phyloP scores from a whole-genome alignment of 2,888 invertebrate genomes.

The Poecilus cupreus region DNA sequence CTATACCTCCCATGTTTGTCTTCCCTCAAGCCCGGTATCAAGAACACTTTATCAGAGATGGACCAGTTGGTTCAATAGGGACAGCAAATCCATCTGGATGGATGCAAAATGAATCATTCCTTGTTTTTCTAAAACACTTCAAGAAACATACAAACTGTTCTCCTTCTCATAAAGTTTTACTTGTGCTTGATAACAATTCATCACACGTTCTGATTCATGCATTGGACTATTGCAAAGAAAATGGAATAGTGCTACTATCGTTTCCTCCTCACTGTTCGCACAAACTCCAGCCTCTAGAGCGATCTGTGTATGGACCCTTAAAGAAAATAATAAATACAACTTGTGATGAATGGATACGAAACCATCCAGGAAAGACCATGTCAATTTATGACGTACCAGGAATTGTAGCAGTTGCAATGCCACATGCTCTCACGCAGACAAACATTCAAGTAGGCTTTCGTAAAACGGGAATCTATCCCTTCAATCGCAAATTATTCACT shows the following conservation, averaged over 20 bases:
- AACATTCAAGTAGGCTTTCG: constrained; percentile 57
- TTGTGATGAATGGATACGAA: constrained; percentile 56
- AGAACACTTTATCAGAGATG: constrained; percentile 65
- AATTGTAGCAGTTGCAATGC: constrained; percentile 52
- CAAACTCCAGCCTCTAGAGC: constrained; percentile 37
- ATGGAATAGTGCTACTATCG: constrained; percentile 43
- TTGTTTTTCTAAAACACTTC: constrained; percentile 62
- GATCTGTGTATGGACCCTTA: constrained; percentile 54
- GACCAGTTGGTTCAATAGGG: constrained; percentile 63
- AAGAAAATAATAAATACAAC: constrained; percentile 46
- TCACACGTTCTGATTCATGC: constrained; percentile 52
- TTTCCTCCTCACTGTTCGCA: constrained; percentile 11
- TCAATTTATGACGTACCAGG: constrained; percentile 60
- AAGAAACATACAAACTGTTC: constrained; percentile 58
- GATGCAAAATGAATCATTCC: constrained; percentile 65
- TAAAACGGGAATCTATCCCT: constrained; percentile 60
- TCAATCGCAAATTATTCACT: constrained; percentile 56
- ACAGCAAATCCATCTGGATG: constrained; percentile 57
- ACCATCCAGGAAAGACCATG: constrained; percentile 56
- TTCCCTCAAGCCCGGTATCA: no score
- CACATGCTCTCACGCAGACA: constrained; percentile 49
- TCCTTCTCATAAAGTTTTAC: constrained; percentile 42
- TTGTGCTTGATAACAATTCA: constrained; percentile 62
- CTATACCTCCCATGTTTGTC: no score
- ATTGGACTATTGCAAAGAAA: constrained; percentile 34